phyloP scores from a whole-genome alignment of 2,797 vertebrate species.

The Poeciliopsis infans region DNA sequence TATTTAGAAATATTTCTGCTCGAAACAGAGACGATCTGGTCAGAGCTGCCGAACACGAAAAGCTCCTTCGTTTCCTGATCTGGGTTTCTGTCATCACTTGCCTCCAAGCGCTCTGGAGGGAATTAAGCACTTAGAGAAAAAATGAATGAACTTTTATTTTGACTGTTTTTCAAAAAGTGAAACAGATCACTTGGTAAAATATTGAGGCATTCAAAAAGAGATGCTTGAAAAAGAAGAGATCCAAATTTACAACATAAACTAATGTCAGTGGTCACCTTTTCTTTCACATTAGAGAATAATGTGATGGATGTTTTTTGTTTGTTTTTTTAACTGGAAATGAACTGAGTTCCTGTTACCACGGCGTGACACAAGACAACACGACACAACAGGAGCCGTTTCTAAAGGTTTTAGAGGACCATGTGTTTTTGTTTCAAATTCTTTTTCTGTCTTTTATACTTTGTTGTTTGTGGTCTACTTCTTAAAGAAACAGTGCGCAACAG shows the following conservation, averaged over 20 bases:
- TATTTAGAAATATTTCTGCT: neutral
- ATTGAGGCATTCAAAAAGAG: neutral
- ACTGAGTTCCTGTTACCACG: neutral
- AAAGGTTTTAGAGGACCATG: neutral
- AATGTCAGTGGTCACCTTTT: neutral
- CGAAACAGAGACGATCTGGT: neutral
- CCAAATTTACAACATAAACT: neutral
- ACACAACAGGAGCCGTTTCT: neutral
- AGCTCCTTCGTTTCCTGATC: neutral
- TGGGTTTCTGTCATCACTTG: neutral
- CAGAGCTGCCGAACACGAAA: neutral
- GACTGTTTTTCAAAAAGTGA: neutral
- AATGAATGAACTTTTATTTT: neutral
- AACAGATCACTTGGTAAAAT: neutral
- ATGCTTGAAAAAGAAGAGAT: neutral
- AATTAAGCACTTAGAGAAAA: neutral
- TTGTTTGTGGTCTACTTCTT: neutral
- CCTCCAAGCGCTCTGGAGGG: neutral
- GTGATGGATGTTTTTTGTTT: neutral
- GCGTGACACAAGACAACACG: accelerated
- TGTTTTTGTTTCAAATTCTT: neutral
- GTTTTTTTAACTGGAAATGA: neutral
- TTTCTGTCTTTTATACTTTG: neutral
- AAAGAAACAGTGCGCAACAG: conserved; percentile 2
- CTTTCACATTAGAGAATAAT: neutral